Base-by-base conservation (phyloP, 2,113 vertebrate genomes). In the Aegypius monachus region DNA sequence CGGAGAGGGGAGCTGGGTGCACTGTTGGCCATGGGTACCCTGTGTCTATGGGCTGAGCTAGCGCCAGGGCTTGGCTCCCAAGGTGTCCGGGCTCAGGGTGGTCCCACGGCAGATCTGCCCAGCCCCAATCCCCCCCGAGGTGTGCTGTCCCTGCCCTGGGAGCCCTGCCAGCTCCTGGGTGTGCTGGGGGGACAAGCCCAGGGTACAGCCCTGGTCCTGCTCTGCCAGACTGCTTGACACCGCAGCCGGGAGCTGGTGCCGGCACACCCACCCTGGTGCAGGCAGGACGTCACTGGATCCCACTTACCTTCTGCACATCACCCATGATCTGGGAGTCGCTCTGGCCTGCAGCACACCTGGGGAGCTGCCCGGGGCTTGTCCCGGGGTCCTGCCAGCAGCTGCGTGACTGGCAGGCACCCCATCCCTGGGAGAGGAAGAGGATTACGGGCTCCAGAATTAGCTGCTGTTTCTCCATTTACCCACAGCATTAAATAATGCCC, bases 361-460 rank as follows among this genome's bases (percentile, higher is more conserved):
- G 79, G 88, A 90, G 71, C 88, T 87, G 81, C 75, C 25, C 2
- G 50, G 79, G 90, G 55, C 89, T 92, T 3, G 11, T 67, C 27
- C 88, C 88, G 6, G 1, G 82, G 67, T 75, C 84, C 85, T 2
- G 21, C 87, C 31, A 1, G 73, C 14, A 3, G 77, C 75, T 94
- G 83, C 45, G 86, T 92, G 88, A 73, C 90, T 95, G 93, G 93
- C 95, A 93, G 38, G 2, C 58, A 81, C 88, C 85, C 90, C 65
- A 23, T 73, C 88, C 36, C 81, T 29, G 75, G 92, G 73, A 95
- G 91, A 96, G 95, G 93, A 97, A 96, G 96, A 93, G 92, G 98
- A 98, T 99, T 99, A 99, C 88, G 32, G 93, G 95, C 94, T 97
- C 98, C 98, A 97, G 98, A 99, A 98, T 99, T 99, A 99, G 98